These are phyloP conservation scores for Zalophus californianus DNA, from an alignment of 2,797 vertebrate genomes.

Conservation along the genomic window DNA sequence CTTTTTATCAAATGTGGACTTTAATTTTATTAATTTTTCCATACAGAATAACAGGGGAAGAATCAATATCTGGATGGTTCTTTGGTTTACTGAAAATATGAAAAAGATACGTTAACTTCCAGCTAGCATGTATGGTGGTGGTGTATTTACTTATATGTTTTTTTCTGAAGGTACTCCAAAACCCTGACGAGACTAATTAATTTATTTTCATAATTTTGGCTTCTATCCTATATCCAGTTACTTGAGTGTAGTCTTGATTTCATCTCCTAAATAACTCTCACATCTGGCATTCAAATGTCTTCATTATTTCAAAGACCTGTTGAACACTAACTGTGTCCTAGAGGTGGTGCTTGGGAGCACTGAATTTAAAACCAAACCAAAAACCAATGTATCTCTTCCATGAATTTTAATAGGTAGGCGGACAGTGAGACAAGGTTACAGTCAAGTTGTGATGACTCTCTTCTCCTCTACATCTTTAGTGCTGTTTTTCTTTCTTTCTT, in stretches of 20 bases:
- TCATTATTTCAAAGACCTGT: neutral
- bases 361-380: neutral
- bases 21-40: neutral
- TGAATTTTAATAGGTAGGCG: neutral
- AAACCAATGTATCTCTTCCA: neutral
- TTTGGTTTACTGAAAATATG: neutral
- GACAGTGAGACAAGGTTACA: neutral
- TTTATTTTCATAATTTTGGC: slow-evolving; percentile 24
- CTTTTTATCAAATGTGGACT: slow-evolving; percentile 24
- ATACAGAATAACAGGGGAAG: neutral
- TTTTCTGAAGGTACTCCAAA: neutral
- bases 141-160: neutral
- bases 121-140: neutral
- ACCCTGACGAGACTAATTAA: neutral
- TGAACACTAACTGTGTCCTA: neutral
- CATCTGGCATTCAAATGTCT: neutral
- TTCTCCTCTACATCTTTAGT: neutral
- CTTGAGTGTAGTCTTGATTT: slow-evolving; percentile 14
- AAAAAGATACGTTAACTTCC: neutral
- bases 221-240: neutral
- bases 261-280: neutral
- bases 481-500: fast-evolving
- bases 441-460: neutral
- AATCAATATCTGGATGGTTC: neutral
- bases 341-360: neutral